phyloP scores from a whole-genome alignment of 1,140 invertebrate species.

The Stegodyphus mimosarum region DNA sequence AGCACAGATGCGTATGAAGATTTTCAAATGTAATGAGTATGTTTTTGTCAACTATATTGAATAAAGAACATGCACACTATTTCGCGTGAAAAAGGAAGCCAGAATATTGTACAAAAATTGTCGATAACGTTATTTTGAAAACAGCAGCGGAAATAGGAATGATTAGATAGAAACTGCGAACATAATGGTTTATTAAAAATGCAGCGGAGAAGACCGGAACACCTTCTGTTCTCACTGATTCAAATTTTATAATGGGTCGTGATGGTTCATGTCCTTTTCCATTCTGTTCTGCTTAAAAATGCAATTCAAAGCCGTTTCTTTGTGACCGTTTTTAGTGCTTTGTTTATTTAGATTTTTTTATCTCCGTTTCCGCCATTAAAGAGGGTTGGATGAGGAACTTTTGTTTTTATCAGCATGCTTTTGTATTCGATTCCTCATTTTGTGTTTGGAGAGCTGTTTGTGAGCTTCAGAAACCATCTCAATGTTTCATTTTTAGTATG shows the following conservation, averaged over 20 bases:
- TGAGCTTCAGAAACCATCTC: too few relatives aligned
- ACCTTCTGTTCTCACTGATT: conserved; percentile 6
- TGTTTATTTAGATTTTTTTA: neutral
- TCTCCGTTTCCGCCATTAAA: conserved; percentile 31
- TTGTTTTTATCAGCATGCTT: conserved; percentile 11
- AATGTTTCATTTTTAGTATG: too few relatives aligned
- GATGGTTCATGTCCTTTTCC: conserved; percentile 11
- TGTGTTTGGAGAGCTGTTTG: too few relatives aligned
- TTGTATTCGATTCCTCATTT: too few relatives aligned
- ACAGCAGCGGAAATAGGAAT: conserved; percentile 18
- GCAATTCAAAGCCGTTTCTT: conserved; percentile 33
- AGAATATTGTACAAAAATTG: neutral
- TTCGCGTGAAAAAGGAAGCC: too few relatives aligned
- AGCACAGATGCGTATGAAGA: too few relatives aligned
- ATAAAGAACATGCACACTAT: too few relatives aligned
- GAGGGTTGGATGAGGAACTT: neutral
- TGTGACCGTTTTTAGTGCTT: neutral
- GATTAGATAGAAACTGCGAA: conserved; percentile 1
- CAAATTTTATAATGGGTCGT: conserved; percentile 47
- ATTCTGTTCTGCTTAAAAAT: conserved; percentile 18
- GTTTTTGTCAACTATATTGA: too few relatives aligned
- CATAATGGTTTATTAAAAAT: conserved; percentile 31
- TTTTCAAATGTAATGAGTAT: too few relatives aligned
- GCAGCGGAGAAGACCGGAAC: conserved; percentile 30
- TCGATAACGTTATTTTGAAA: neutral